Percentiles rank a stretch among this genome's conserved stretches.
Evolutionary conservation across 2,113 vertebrate species (phyloP).

Genomic region (Odontophorus gujanensis): DNA sequence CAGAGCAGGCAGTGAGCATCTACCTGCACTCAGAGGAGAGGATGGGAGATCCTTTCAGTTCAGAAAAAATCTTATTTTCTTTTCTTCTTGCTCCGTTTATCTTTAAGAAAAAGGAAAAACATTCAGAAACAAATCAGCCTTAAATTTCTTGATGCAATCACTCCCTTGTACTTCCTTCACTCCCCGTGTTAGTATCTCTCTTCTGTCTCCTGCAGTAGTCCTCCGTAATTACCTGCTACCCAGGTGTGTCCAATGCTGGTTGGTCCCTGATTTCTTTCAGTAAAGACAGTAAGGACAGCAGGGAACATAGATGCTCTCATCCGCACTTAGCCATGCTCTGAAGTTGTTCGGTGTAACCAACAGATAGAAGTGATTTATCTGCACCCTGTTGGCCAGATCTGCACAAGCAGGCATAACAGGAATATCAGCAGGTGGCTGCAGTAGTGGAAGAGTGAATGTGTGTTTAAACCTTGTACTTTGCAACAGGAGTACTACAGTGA

Average conservation of each 20-base stretch:
- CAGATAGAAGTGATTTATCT: background rate
- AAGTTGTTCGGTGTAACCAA: background rate
- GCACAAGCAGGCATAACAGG: background rate
- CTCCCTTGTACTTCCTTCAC: background rate
- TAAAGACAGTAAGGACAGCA: background rate
- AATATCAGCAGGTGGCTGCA: background rate
- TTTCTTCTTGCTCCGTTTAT: background rate
- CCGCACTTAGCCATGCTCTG: background rate
- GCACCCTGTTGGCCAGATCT: background rate
- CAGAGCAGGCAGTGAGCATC: background rate
- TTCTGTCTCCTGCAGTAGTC: background rate
- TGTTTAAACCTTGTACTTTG: background rate
- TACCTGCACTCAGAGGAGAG: background rate
- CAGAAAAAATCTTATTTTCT: background rate
- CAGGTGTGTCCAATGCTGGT: background rate
- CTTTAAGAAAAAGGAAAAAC: background rate
- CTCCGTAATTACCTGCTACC: background rate
- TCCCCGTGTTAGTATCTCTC: background rate
- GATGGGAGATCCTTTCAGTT: background rate
- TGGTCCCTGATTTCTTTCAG: background rate
- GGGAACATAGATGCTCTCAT: background rate
- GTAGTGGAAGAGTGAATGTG: background rate
- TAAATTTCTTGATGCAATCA: background rate
- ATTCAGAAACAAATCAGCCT: background rate
- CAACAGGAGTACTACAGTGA: background rate